Base-by-base conservation (phyloP, 2,113 vertebrate species). In the Anas platyrhynchos region DNA sequence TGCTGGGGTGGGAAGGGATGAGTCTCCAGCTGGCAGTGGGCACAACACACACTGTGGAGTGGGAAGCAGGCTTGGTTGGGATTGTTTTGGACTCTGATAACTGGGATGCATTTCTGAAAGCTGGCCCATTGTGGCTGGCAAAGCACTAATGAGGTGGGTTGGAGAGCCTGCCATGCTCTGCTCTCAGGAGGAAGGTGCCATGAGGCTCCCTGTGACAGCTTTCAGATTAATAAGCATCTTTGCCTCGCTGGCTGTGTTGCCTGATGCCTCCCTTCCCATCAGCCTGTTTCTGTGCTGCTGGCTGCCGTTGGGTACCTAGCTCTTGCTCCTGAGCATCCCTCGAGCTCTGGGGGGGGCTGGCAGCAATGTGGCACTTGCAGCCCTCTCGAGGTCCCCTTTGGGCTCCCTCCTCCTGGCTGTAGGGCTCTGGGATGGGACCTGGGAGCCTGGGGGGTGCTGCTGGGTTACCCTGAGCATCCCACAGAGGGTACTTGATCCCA, bases 321-420 rank as follows among this genome's bases (percentile, higher is more conserved):
- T 65, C 46, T 69, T 3, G 1, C 76, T 79, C 44, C 84, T 26
- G 50, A 74, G 32, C 7, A 16, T 26, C 17, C 77, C 50, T 18
- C 32, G 12, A 22, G 3, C 12, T 32, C 34, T 38, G 32, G 32
- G 31, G 29, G 44, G 29, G 15, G 4, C 65, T 68, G 77, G 29
- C 18, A 36, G 16, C 6, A 65, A 0, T 3, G 2, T 13, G 16
- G 21, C 4, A 4, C 7, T 56, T 77, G 38, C 8, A 27, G 4
- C 0, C 6, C 11, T 4, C 15, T 46, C 15, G 25, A 20, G 5
- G 9, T 22, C 16, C 6, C 8, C 26, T 36, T 54, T 63, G 25
- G 18, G 31, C 31, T 76, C 13, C 6, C 11, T 76, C 9, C 15
- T 78, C 15, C 25, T 16, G 18, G 6, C 41, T 69, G 16, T 22